phyloP scores from a whole-genome alignment of 2,888 invertebrate genomes.

The Phalangium opilio region DNA sequence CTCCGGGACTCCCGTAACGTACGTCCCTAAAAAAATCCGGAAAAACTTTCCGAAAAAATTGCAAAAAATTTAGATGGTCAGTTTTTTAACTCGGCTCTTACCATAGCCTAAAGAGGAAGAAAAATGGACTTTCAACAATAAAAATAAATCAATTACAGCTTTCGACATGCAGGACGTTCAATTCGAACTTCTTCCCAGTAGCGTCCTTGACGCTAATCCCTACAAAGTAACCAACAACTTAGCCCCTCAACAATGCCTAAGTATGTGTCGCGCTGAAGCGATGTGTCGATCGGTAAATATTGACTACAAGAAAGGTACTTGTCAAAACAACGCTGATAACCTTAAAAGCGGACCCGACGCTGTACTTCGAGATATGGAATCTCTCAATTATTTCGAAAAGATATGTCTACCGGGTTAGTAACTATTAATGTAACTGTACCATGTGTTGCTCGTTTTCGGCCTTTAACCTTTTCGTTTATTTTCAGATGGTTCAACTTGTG shows the following conservation, averaged over 20 bases:
- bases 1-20: no score
- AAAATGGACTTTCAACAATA: no score
- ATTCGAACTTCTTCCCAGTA: constrained; percentile 15
- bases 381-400: constrained; percentile 29
- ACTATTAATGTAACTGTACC: not conserved
- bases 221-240: constrained; percentile 13
- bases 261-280: constrained; percentile 10
- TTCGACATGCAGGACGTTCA: constrained; percentile 13
- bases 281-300: constrained; percentile 14
- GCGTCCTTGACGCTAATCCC: constrained; percentile 4
- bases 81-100: not conserved
- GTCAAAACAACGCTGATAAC: constrained; percentile 12
- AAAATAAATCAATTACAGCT: constrained; percentile 5
- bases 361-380: constrained; percentile 10
- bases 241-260: constrained; percentile 12
- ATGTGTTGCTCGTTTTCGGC: not conserved
- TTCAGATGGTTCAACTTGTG: constrained; percentile 3
- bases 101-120: no score
- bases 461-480: no score
- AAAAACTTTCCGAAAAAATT: no score
- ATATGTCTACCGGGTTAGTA: constrained; percentile 27
- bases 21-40: no score
- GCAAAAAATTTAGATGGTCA: constrained; percentile 14
- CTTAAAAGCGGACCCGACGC: constrained; percentile 2
- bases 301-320: constrained; percentile 14